These are phyloP conservation scores for Uropsilus gracilis DNA, from an alignment of 2,113 vertebrate genomes.

Conservation along the genomic window DNA sequence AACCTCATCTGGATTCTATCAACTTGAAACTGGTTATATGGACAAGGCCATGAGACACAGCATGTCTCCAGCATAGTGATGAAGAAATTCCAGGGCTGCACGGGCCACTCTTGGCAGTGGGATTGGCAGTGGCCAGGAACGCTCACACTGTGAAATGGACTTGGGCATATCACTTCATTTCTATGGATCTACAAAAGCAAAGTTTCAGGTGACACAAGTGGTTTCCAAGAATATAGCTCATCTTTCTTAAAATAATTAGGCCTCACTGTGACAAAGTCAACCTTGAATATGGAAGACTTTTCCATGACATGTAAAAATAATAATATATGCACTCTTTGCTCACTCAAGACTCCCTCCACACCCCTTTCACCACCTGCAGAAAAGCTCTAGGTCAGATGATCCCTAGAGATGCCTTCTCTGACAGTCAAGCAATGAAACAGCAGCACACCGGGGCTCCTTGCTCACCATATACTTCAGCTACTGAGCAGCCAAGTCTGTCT, in stretches of 20 bases:
- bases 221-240: not conserved
- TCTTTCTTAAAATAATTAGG: slow-evolving; percentile 18
- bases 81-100: slow-evolving; percentile 25
- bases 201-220: not conserved
- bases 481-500: not conserved
- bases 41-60: not conserved
- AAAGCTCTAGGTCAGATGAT: not conserved
- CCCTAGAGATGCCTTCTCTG: not conserved
- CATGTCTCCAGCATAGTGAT: not conserved
- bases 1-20: not conserved
- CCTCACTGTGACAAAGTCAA: slow-evolving; percentile 15
- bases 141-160: not conserved
- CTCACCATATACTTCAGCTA: not conserved
- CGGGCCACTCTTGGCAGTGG: not conserved
- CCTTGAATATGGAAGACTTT: slow-evolving; percentile 3
- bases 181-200: slow-evolving; percentile 31
- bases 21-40: not conserved
- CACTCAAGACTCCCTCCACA: not conserved
- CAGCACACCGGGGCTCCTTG: not conserved
- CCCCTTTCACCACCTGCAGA: not conserved
- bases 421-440: not conserved
- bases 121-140: not conserved
- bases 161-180: slow-evolving; percentile 4
- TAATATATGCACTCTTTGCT: not conserved
- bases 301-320: slow-evolving; percentile 9